phyloP scores from a whole-genome alignment of 2,888 invertebrate species.

The Allolobophora icterica region DNA sequence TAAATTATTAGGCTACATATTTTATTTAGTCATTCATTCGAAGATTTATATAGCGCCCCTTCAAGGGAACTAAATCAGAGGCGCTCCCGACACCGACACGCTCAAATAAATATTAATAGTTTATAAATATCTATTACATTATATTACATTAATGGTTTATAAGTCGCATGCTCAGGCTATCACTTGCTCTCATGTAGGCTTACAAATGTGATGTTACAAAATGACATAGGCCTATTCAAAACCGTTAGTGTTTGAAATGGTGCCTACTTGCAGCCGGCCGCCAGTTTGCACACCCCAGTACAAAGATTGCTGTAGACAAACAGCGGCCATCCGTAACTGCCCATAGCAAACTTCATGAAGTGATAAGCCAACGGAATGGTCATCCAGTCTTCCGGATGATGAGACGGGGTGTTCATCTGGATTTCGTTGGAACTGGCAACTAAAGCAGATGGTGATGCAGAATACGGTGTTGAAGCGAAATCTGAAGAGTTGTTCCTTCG shows the following conservation, averaged over 20 bases:
- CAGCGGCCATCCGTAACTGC: conserved; percentile 87
- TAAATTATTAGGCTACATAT: too few relatives aligned
- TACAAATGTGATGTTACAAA: too few relatives aligned
- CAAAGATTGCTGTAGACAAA: conserved; percentile 79
- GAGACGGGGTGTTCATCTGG: not conserved
- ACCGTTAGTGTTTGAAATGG: not conserved
- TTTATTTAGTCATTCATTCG: too few relatives aligned
- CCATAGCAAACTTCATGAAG: conserved; percentile 81
- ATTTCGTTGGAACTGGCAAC: not conserved
- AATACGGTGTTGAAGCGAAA: not conserved
- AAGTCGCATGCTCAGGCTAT: not conserved
- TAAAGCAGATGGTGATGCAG: not conserved
- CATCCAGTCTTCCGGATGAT: conserved; percentile 73
- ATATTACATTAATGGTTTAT: not conserved
- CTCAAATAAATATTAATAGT: too few relatives aligned
- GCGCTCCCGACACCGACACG: too few relatives aligned
- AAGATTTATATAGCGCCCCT: too few relatives aligned
- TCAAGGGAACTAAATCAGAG: too few relatives aligned
- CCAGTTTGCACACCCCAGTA: conserved; percentile 77
- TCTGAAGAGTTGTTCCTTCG: not conserved
- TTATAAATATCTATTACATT: too few relatives aligned
- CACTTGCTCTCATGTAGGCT: not conserved
- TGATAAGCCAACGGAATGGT: conserved; percentile 78
- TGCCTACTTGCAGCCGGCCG: conserved; percentile 55
- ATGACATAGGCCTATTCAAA: not conserved